Percentiles rank a stretch among this genome's conserved stretches.
Conservation (phyloP, 2,888 invertebrate species). For the Diarsia dahlii region DNA sequence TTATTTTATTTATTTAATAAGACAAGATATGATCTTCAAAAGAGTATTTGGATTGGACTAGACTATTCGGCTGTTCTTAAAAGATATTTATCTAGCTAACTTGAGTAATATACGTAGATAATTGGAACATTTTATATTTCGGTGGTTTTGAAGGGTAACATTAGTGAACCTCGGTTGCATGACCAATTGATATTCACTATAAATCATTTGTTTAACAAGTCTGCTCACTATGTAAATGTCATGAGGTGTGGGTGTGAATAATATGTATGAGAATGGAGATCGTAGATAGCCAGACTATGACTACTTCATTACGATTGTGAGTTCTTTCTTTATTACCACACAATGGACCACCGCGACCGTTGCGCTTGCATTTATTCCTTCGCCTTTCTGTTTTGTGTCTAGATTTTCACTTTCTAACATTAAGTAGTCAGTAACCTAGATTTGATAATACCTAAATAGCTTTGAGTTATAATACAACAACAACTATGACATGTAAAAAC, state of each 20-base stretch:
- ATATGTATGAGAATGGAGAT: conserved; percentile 48
- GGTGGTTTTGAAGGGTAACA: conserved; percentile 10
- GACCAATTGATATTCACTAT: conserved; percentile 53
- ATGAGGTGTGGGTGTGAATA: conserved; percentile 59
- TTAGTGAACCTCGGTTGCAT: conserved; percentile 20
- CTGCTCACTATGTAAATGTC: conserved; percentile 60
- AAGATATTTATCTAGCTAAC: conserved; percentile 51
- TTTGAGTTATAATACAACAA: neutral
- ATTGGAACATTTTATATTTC: conserved; percentile 45
- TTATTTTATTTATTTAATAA: too few relatives aligned
- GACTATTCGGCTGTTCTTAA: conserved; percentile 13
- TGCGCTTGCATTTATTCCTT: conserved; percentile 1
- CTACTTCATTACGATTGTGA: conserved; percentile 58
- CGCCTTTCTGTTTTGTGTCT: conserved; percentile 6
- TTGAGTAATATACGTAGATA: conserved; percentile 43
- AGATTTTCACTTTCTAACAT: conserved; percentile 45
- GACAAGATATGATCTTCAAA: conserved; percentile 57
- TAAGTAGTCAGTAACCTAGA: neutral
- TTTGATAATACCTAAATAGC: neutral
- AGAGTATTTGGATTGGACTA: conserved; percentile 40
- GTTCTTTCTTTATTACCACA: conserved; percentile 56
- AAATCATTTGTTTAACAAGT: conserved; percentile 62
- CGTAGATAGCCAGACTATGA: conserved; percentile 38
- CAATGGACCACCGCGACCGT: conserved; percentile 43
- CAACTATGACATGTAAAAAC: too few relatives aligned